Conservation (phyloP, 2,888 invertebrate species). For the Rugalucina vietnamica region DNA sequence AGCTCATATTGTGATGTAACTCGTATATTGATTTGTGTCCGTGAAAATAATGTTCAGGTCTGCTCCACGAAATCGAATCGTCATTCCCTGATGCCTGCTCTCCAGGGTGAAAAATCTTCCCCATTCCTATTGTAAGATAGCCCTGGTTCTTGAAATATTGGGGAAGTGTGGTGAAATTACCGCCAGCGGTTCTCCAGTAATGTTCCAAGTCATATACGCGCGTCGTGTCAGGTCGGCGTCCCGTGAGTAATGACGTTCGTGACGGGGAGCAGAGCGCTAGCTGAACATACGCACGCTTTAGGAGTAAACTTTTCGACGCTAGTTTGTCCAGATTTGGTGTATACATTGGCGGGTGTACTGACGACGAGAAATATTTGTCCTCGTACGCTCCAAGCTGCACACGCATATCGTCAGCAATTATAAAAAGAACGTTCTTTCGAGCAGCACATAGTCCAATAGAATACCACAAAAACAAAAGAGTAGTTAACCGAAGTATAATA, state of each 20-base stretch:
- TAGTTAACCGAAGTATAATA: too few species aligned
- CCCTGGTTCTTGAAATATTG: constrained; percentile 66
- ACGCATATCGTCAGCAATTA: constrained; percentile 63
- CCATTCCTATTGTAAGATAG: constrained; percentile 53
- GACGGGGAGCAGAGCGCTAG: constrained; percentile 61
- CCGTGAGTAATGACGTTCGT: constrained; percentile 61
- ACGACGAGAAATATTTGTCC: constrained; percentile 55
- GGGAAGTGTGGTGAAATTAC: constrained; percentile 64
- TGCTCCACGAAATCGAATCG: constrained; percentile 63
- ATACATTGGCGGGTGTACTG: constrained; percentile 62
- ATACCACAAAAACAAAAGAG: not conserved
- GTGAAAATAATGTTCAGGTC: constrained; percentile 46
- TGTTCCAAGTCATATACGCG: constrained; percentile 56
- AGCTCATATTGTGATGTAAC: constrained; percentile 36
- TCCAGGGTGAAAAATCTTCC: constrained; percentile 89
- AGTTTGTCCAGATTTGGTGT: constrained; percentile 71
- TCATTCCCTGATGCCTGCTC: constrained; percentile 3
- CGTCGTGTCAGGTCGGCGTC: constrained; percentile 63
- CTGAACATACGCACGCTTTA: constrained; percentile 65
- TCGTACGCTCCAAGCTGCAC: constrained; percentile 62
- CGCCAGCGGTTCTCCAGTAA: constrained; percentile 54
- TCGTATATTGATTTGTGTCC: constrained; percentile 8
- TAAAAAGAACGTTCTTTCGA: constrained; percentile 59
- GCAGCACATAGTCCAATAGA: not conserved
- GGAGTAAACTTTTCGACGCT: constrained; percentile 62